phyloP scores from a whole-genome alignment of 2,797 vertebrate genomes.

The Chaenodraco wilsoni region DNA sequence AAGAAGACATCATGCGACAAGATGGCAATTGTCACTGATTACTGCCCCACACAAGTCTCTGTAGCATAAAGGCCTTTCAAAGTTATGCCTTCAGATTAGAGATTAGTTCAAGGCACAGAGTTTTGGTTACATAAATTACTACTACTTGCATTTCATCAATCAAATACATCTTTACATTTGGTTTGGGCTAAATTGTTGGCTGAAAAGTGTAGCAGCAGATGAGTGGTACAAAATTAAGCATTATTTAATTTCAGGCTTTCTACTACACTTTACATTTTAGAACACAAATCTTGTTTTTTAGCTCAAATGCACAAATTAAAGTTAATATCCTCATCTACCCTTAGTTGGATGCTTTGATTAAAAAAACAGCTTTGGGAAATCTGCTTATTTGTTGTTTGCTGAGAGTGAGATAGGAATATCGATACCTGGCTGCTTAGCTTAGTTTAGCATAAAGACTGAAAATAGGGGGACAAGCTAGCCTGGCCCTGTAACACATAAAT shows the following conservation, averaged over 20 bases:
- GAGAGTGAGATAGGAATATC: not conserved
- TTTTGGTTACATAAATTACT: not conserved
- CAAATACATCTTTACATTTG: not conserved
- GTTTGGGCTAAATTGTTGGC: too few relatives aligned
- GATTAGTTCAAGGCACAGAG: not conserved
- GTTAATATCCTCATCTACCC: not conserved
- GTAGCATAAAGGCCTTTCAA: conserved; percentile 26
- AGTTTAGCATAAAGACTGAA: conserved; percentile 1
- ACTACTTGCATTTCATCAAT: not conserved
- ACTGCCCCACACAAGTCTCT: conserved; percentile 35
- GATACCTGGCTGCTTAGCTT: not conserved
- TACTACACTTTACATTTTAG: not conserved
- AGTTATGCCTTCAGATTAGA: conserved; percentile 8
- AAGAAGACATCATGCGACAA: conserved; percentile 70
- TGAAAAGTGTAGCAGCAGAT: not conserved
- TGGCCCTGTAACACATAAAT: not conserved
- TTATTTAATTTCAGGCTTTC: not conserved
- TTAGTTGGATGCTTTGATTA: not conserved
- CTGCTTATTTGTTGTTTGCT: not conserved
- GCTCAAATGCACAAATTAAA: not conserved
- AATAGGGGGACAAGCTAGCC: not conserved
- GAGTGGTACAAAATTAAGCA: not conserved
- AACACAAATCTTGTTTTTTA: not conserved
- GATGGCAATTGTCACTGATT: conserved; percentile 54
- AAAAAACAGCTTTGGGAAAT: not conserved